A percentile compares a stretch with the other conserved stretches of the same genome.
Conservation (phyloP, 1,140 invertebrate genomes). For the Saxidomus purpurata region DNA sequence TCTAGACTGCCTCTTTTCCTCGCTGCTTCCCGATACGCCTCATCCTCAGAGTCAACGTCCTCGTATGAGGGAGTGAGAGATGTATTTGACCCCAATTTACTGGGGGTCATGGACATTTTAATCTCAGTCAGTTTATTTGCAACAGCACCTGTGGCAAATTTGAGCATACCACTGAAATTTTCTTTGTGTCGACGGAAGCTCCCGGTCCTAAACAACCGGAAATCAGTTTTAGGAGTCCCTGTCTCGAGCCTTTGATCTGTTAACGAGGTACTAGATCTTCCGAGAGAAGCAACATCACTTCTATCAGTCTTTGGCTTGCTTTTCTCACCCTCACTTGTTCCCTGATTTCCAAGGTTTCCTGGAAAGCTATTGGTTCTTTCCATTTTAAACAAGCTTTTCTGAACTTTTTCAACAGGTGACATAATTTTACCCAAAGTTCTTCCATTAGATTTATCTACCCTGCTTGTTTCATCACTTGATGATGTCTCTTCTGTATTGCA, state of each 20-base stretch:
- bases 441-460: constrained; percentile 34
- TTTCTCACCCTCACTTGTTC: constrained; percentile 2
- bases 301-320: not conserved
- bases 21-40: constrained; percentile 35
- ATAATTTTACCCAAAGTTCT: constrained; percentile 40
- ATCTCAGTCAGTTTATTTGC: constrained; percentile 95
- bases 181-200: constrained; percentile 79
- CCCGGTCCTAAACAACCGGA: constrained; percentile 65
- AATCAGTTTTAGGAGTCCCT: constrained; percentile 63
- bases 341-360: constrained; percentile 61
- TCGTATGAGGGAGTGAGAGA: constrained; percentile 72
- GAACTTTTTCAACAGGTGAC: constrained; percentile 70
- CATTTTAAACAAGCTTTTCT: constrained; percentile 73
- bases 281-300: constrained; percentile 39
- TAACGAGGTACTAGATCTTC: constrained; percentile 55
- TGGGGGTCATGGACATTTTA: constrained; percentile 93
- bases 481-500: constrained; percentile 22
- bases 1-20: constrained; percentile 64
- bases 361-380: constrained; percentile 78
- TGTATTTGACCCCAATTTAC: constrained; percentile 77
- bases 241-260: constrained; percentile 47
- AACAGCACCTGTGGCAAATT: constrained; percentile 92
- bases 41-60: constrained; percentile 56
- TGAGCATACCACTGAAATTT: constrained; percentile 82
- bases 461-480: not conserved